Percentiles rank a stretch among this genome's conserved stretches.
phyloP scores from a whole-genome alignment of 2,888 invertebrate genomes.

The Augochlorella aurata region DNA sequence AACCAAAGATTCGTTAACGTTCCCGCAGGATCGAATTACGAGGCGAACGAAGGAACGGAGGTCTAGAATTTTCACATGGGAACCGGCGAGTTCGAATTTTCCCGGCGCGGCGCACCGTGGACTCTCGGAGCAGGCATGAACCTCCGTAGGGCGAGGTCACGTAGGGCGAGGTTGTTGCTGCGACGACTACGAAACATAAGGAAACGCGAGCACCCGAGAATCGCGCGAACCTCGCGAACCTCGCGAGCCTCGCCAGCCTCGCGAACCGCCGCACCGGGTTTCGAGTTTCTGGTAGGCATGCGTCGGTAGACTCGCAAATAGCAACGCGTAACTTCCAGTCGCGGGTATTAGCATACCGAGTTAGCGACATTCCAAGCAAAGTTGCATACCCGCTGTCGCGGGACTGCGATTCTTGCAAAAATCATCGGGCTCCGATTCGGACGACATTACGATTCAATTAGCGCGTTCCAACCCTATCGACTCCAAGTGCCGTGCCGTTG shows the following conservation, averaged over 20 bases:
- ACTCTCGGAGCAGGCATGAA: neutral
- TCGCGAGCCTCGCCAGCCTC: neutral
- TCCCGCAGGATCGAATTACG: neutral
- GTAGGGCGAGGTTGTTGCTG: neutral
- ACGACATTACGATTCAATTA: neutral
- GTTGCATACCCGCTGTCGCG: constrained; percentile 37
- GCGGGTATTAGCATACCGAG: constrained; percentile 72
- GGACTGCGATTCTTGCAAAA: constrained; percentile 41
- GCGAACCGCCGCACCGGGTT: constrained; percentile 31
- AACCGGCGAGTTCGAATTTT: neutral
- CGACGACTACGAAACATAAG: constrained; percentile 42
- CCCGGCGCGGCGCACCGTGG: too few relatives aligned
- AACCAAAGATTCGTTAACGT: neutral
- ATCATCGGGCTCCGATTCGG: constrained; percentile 12
- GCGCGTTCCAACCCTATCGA: neutral
- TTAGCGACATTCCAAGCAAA: constrained; percentile 73
- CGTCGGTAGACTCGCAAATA: constrained; percentile 66
- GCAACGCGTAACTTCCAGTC: constrained; percentile 55
- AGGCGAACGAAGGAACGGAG: neutral
- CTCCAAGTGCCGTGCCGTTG: neutral
- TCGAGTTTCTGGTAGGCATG: constrained; percentile 71
- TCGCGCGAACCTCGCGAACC: too few relatives aligned
- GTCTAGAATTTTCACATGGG: neutral
- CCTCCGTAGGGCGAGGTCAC: neutral
- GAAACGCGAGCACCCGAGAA: constrained; percentile 36